These are phyloP conservation scores for Microcebus murinus DNA, from an alignment of 2,113 vertebrate genomes.

Conservation along the genomic window DNA sequence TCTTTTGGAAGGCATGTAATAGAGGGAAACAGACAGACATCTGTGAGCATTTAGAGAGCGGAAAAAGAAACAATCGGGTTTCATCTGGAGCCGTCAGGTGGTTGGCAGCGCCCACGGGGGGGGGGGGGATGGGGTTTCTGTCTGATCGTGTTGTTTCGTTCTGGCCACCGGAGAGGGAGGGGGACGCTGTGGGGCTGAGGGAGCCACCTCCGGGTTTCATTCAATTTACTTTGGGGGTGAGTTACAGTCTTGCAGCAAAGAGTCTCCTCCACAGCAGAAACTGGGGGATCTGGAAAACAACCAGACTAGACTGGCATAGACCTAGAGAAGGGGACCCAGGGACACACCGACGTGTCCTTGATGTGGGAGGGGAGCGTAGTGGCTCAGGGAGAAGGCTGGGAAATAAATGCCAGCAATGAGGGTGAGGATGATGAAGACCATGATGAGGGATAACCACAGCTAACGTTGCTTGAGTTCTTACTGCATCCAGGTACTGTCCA, in stretches of 20 bases:
- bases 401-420: no score
- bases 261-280: not conserved
- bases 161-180: not conserved
- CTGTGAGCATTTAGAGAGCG: slow-evolving; percentile 28
- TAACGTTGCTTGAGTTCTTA: not conserved
- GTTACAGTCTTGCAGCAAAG: not conserved
- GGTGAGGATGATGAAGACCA: fast-evolving
- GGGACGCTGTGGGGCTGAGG: not conserved
- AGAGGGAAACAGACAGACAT: slow-evolving; percentile 35
- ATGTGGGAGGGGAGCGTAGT: not conserved
- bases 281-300: not conserved
- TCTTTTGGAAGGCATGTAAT: not conserved
- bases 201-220: not conserved
- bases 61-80: not conserved
- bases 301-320: not conserved
- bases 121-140: not conserved
- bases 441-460: not conserved
- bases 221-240: not conserved
- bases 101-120: not conserved
- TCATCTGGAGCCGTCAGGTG: not conserved
- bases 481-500: not conserved
- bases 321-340: not conserved
- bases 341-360: fast-evolving
- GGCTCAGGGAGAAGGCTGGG: not conserved
- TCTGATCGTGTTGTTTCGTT: not conserved